Percentiles rank a stretch among this genome's conserved stretches.
Conservation (phyloP, 2,888 invertebrate genomes). For the Mycogona germanica region DNA sequence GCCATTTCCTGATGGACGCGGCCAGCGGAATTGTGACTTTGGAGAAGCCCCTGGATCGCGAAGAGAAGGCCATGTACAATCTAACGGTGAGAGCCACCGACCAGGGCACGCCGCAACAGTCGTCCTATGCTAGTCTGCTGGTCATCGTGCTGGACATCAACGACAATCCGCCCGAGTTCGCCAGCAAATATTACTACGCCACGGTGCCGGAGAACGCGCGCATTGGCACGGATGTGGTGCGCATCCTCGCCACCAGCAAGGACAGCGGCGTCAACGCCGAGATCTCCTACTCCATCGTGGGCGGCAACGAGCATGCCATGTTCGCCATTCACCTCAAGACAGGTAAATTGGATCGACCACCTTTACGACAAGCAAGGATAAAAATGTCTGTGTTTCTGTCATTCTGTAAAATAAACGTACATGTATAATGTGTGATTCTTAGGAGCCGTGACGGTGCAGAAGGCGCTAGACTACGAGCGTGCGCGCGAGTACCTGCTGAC, state of each 20-base stretch:
- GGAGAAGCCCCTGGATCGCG: slow-evolving; percentile 70
- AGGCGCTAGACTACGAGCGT: slow-evolving; percentile 75
- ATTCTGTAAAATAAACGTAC: too few species aligned
- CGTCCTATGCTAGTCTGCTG: slow-evolving; percentile 52
- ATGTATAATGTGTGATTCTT: slow-evolving; percentile 13
- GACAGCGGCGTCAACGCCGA: slow-evolving; percentile 90
- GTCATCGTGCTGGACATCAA: slow-evolving; percentile 81
- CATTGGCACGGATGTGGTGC: slow-evolving; percentile 64
- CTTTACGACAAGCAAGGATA: neutral
- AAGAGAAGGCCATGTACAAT: slow-evolving; percentile 70
- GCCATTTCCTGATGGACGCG: slow-evolving; percentile 63
- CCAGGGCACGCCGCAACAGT: slow-evolving; percentile 60
- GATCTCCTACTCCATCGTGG: slow-evolving; percentile 73
- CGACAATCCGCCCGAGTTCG: slow-evolving; percentile 93
- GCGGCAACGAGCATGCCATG: slow-evolving; percentile 77
- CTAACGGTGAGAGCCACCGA: slow-evolving; percentile 68
- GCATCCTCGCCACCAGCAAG: slow-evolving; percentile 78
- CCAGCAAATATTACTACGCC: slow-evolving; percentile 60
- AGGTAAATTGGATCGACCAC: slow-evolving; percentile 29
- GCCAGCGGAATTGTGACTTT: slow-evolving; percentile 78
- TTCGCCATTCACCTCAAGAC: slow-evolving; percentile 60
- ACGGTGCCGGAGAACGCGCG: slow-evolving; percentile 59
- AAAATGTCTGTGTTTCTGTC: neutral
- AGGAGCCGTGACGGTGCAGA: slow-evolving; percentile 63
- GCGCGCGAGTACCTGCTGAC: slow-evolving; percentile 74